phyloP scores from a whole-genome alignment of 2,113 vertebrate genomes.

The Trochalopteron elliotii region DNA sequence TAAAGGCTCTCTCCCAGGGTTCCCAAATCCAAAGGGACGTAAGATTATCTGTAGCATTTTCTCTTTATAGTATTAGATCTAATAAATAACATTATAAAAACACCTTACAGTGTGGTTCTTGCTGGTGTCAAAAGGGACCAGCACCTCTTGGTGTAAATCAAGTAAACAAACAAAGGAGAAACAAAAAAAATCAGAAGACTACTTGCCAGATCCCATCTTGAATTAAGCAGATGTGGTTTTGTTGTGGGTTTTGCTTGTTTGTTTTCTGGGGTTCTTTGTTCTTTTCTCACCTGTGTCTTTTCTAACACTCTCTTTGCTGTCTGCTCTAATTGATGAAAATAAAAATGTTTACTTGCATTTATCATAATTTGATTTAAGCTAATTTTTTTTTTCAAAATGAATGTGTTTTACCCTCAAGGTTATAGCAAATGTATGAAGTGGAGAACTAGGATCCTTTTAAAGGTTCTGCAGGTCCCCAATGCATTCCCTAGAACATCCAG shows the following conservation, averaged over 20 bases:
- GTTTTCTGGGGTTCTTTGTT: rapidly evolving
- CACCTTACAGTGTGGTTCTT: not conserved
- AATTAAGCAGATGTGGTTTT: not conserved
- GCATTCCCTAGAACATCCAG: not conserved
- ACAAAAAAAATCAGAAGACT: not conserved
- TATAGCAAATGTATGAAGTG: not conserved
- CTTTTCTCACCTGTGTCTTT: not conserved
- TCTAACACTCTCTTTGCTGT: not conserved
- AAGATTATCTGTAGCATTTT: not conserved
- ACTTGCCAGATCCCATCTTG: not conserved
- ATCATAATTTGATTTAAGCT: not conserved
- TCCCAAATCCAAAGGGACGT: not conserved
- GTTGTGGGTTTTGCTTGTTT: not conserved
- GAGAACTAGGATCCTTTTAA: not conserved
- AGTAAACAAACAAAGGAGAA: not conserved
- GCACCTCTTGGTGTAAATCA: not conserved
- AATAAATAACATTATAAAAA: not conserved
- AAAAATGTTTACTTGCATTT: not conserved
- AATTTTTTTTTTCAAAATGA: not conserved
- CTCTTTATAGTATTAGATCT: not conserved
- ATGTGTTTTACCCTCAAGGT: not conserved
- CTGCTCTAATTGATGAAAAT: not conserved
- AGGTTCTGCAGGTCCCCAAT: not conserved
- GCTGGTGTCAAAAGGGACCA: not conserved
- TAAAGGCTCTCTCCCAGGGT: rapidly evolving